Evolutionary conservation across 2,797 vertebrate species (phyloP).

Genomic region (Protosalanx chinensis): DNA sequence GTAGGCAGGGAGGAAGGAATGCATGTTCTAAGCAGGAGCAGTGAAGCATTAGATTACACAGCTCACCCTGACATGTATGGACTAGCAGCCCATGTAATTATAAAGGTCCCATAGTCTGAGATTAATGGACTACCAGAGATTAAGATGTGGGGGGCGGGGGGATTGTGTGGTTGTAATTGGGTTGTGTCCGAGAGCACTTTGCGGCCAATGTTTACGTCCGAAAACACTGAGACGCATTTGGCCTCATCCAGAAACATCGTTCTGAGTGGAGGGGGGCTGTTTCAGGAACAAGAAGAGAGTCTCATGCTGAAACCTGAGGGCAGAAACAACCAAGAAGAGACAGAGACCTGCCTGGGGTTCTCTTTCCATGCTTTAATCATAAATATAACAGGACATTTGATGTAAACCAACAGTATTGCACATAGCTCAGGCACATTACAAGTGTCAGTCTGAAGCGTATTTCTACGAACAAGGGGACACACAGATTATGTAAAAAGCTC

Average conservation of each 20-base stretch:
- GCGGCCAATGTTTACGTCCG: background rate
- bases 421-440: conserved; percentile 78
- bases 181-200: too few species aligned
- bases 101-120: background rate
- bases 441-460: conserved; percentile 63
- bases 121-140: background rate
- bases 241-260: too few species aligned
- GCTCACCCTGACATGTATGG: background rate
- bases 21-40: too few species aligned
- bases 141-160: background rate
- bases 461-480: conserved; percentile 59
- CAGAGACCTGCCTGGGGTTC: conserved; percentile 37
- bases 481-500: conserved; percentile 62
- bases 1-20: too few species aligned
- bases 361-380: conserved; percentile 78
- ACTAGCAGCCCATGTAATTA: background rate
- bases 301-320: background rate
- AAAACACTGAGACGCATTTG: background rate
- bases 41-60: too few species aligned
- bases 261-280: too few species aligned
- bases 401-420: conserved; percentile 75
- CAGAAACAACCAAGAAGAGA: background rate
- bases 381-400: conserved; percentile 70
- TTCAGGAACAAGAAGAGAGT: too few species aligned
- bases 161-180: too few species aligned